Evolutionary conservation across 2,888 invertebrate species (phyloP), one percentile per base, ranked within the genome.

Genomic region (Acanthosoma haemorrhoidale): DNA sequence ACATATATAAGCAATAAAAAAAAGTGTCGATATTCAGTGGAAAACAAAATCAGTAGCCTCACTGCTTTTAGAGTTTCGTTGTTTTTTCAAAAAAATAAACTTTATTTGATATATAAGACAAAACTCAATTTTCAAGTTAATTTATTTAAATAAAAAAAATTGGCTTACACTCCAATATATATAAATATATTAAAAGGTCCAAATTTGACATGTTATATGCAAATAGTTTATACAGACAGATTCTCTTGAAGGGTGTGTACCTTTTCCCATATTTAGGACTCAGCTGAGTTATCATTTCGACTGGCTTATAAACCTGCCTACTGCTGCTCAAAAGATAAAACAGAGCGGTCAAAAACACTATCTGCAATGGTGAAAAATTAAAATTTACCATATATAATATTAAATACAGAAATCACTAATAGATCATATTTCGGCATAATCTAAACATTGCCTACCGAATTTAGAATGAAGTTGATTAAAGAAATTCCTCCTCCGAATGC

Each of bases 331-430:
- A 83, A 64, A 99, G 84, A 80, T 98, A 99, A 82, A 97, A 99
- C 6, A 99, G 83, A 0, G 97, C 94, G 2, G 98, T 97, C 78
- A 98, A 87, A 82, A 99, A 99, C 18, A 99, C 94, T 74, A 97
- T 88, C 96, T 96, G 79, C 4, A 81, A 81, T 68, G 39, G 66
- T 41, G 71, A 31, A 51, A 32, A 63, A 25, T 15, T 18, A 3
- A 6, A 51, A 51, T 25, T 13, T 4, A n/a, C 8, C 25, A 5
- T 21, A 43, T 21, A 43, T 3, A 21, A 43, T 43, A 11, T 16
- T 21, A 21, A 43, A 21, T 11, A 21, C 5, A 1, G 5, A 9
- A 41, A 41, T 16, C 8, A 21, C 13, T 21, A 2, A 25, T 51
- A 25, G 1, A n/a, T n/a, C 13, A 25, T 51, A n/a, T 1, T 25